Conservation (phyloP, 2,113 vertebrate species). For the Hippocampus guttulatus region DNA sequence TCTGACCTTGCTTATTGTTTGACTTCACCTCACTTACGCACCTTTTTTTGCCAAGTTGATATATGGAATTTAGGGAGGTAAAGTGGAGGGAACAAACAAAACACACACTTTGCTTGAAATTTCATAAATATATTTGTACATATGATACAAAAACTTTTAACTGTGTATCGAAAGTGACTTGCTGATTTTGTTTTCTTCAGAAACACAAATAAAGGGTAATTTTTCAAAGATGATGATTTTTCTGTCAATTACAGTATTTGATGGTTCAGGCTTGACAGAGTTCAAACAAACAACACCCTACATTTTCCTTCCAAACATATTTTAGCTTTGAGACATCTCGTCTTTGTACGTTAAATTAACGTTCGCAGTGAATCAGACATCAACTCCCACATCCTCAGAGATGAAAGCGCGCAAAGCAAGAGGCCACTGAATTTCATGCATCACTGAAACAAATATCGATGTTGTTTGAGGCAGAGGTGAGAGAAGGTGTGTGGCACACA, state of each 20-base stretch:
- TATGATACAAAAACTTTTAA: too few species aligned
- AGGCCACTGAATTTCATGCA: conserved; percentile 39
- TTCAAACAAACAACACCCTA: background rate
- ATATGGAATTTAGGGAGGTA: background rate
- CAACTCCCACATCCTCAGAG: conserved; percentile 3
- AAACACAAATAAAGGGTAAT: background rate
- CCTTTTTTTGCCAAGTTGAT: background rate
- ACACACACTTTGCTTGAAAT: too few species aligned
- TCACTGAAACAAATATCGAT: conserved; percentile 31
- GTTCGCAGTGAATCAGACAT: conserved; percentile 12
- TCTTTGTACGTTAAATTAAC: background rate
- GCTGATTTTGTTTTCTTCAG: background rate
- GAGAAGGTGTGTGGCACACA: conserved; percentile 16
- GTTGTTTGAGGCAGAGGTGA: conserved; percentile 26
- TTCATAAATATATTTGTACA: too few species aligned
- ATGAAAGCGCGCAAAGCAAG: conserved; percentile 24
- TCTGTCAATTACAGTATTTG: background rate
- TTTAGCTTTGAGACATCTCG: background rate
- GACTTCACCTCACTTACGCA: background rate
- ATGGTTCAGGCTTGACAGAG: background rate
- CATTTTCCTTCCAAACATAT: background rate
- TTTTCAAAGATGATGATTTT: background rate
- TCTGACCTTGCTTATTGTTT: background rate
- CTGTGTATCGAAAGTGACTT: background rate
- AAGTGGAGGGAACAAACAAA: too few species aligned